These are phyloP conservation scores for Drosophila sechellia DNA, from an alignment of 1,140 invertebrate genomes.

Conservation along the genomic window DNA sequence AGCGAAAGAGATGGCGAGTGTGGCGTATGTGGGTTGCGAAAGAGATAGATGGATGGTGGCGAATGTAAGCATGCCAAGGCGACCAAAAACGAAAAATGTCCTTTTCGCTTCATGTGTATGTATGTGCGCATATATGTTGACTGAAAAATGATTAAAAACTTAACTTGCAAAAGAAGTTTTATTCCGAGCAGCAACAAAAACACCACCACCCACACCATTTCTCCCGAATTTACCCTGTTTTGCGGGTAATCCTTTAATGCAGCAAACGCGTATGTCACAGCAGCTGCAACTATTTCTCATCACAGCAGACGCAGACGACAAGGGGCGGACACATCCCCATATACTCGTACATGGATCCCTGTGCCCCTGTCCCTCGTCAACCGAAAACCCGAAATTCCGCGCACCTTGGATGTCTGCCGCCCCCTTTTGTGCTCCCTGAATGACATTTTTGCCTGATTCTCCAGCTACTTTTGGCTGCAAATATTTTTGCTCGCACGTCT, in stretches of 20 bases:
- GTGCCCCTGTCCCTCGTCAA: not conserved
- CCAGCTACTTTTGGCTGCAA: conserved; percentile 66
- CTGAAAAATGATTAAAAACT: conserved; percentile 77
- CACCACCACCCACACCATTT: not conserved
- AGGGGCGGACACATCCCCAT: conserved; percentile 45
- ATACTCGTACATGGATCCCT: not conserved
- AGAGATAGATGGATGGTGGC: conserved; percentile 37
- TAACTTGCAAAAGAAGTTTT: conserved; percentile 72
- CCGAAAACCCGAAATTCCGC: not conserved
- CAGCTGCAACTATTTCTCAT: conserved; percentile 75
- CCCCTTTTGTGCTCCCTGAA: conserved; percentile 17
- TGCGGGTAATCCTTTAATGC: conserved; percentile 73
- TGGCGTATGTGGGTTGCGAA: conserved; percentile 19
- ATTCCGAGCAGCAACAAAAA: conserved; percentile 21
- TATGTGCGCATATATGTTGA: conserved; percentile 37
- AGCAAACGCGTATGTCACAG: conserved; percentile 73
- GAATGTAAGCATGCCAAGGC: conserved; percentile 50
- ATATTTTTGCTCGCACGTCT: conserved; percentile 49
- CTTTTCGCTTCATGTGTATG: conserved; percentile 11
- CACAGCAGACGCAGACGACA: conserved; percentile 54
- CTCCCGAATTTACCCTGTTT: conserved; percentile 30
- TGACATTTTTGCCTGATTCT: conserved; percentile 48
- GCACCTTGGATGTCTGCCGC: conserved; percentile 17
- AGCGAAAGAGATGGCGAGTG: conserved; percentile 10
- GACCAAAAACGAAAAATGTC: conserved; percentile 50